phyloP scores from a whole-genome alignment of 2,113 vertebrate species.

The Mesoclemmys tuberculata region DNA sequence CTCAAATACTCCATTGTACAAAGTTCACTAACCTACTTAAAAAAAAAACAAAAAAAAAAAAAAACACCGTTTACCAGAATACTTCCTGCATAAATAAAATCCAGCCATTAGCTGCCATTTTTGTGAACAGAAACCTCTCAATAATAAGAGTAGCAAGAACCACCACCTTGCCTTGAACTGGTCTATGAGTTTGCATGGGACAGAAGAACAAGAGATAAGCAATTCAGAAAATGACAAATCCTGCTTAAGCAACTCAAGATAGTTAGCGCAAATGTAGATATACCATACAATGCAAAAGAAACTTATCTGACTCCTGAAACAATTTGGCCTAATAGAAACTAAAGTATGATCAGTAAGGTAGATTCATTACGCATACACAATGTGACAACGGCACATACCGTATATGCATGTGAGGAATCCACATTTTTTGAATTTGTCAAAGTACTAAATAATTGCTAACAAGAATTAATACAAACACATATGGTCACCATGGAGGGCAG shows the following conservation, averaged over 20 bases:
- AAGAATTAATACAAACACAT: background rate
- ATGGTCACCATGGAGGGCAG: background rate
- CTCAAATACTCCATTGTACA: background rate
- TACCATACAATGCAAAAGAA: background rate
- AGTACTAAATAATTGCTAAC: background rate
- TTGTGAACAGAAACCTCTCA: background rate
- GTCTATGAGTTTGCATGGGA: background rate
- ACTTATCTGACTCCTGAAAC: background rate
- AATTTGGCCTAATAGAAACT: background rate
- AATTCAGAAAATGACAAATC: background rate
- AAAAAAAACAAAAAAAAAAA: background rate
- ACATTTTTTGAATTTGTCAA: background rate
- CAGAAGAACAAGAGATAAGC: background rate
- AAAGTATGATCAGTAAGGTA: background rate
- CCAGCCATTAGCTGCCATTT: background rate
- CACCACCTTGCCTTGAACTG: background rate
- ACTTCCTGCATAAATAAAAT: background rate
- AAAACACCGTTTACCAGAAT: background rate
- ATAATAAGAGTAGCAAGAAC: background rate
- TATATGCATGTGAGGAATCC: background rate
- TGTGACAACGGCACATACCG: constrained; percentile 33
- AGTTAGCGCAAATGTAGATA: background rate
- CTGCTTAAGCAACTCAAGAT: background rate
- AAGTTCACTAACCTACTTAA: background rate
- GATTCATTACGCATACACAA: constrained; percentile 9